Evolutionary conservation across 35 echinoderm and acorn worm genomes (phyloP).

Genomic region (Strongylocentrotus purpuratus): DNA sequence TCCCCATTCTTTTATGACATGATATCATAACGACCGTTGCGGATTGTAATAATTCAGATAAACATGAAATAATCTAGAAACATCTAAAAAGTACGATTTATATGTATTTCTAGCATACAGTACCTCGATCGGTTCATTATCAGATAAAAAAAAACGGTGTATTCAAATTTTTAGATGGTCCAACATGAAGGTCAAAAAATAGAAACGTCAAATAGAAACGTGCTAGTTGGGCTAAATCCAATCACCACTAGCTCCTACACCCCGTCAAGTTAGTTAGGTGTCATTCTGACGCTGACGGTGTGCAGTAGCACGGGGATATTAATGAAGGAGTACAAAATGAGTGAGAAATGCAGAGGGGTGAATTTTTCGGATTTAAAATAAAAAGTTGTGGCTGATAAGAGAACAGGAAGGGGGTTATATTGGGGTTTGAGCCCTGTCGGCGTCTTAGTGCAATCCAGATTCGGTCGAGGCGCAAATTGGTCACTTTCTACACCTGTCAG

Average conservation of each 20-base stretch:
- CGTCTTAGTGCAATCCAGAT: neutral
- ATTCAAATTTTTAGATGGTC: neutral
- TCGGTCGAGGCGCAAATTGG: constrained; percentile 21
- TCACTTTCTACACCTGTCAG: constrained; percentile 14
- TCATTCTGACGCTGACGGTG: neutral
- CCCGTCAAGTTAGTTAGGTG: neutral
- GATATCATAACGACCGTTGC: too few species aligned
- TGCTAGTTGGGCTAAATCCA: neutral
- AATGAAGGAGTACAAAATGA: neutral
- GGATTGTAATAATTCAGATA: too few species aligned
- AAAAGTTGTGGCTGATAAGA: neutral
- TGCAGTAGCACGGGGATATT: neutral
- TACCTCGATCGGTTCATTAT: too few species aligned
- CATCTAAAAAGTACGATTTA: neutral
- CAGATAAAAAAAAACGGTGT: too few species aligned
- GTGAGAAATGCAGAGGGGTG: neutral
- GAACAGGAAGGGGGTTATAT: constrained; percentile 22
- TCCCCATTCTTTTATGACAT: too few species aligned
- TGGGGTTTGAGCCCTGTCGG: neutral
- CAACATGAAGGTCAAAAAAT: neutral
- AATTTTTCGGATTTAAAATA: neutral
- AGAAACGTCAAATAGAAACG: neutral
- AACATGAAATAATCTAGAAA: too few species aligned
- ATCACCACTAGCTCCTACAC: neutral
- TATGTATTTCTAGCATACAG: neutral